Base-by-base conservation (phyloP, 2,113 vertebrate genomes). In the Trinectes maculatus region DNA sequence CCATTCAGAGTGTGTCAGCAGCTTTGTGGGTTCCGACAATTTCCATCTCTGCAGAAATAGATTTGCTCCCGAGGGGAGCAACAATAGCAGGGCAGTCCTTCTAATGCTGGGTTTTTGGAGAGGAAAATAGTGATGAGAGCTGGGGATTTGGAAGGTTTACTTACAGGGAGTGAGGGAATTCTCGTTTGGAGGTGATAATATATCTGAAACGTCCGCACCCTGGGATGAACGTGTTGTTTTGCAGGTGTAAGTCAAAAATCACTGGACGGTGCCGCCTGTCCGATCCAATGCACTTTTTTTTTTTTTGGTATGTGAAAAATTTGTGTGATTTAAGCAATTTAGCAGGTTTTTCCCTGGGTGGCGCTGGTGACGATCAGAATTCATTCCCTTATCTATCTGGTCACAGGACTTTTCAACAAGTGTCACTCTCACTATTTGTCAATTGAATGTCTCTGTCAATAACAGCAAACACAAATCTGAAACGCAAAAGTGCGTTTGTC, bases 11-110 rank as follows among this genome's bases (percentile, higher is more conserved):
- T 77, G 89, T 92, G 88, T 88, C 87, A 85, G 79, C 85, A 79
- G 88, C 89, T 91, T 91, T 91, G 89, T 91, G 82, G 73, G 46
- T 52, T 86, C 70, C 77, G 75, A 85, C 85, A 83, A 91, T 93
- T 90, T 91, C 83, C 89, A 87, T 91, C 85, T 81, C 82, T 84
- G 85, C 85, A 89, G 85, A 93, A 92, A 90, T 89, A 87, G 88
- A 91, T 91, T 91, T 89, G 79, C 85, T 89, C 89, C 82, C 82
- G 53, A 85, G 87, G 72, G 81, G 75, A 80, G 83, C 76, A 77
- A 91, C 90, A 92, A 91, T 89, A 58, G 87, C 75, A 48, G 79
- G 75, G 68, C 86, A 77, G 90, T 91, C 75, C 81, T 77, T 88
- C 87, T 86, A 85, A 87, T 82, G 80, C 85, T 71, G 62, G 57